Base-by-base conservation (phyloP, 64 coral and sea anemone genomes). In the Porites australiensis region DNA sequence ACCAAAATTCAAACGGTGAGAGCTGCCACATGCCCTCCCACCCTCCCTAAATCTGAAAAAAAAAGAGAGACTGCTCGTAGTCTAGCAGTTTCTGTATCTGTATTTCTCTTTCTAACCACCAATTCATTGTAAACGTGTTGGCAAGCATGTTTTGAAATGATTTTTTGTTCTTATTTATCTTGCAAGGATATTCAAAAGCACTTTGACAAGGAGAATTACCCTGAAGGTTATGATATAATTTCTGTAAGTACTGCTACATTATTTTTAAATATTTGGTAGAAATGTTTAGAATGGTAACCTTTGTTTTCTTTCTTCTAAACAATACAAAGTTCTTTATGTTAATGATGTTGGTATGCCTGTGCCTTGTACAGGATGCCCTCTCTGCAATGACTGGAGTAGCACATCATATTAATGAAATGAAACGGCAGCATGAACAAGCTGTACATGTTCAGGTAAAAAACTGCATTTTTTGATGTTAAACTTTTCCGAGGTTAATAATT, bases 391-490 rank as follows among this genome's bases (percentile, higher is more conserved):
- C 94, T 54, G 94, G 86, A 65, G 94, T 99, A 15, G 98, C 98
- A 44, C 91, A 92, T 21, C 90, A 99, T 66, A 99, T 99, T n/a
- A 99, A 99, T 76, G 98, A 99, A 49, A 99, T 99, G 98, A 99
- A 99, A 66, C 75, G 98, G 44, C 88, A 94, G 14, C 98, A 99
- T 45, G 98, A 99, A 87, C 94, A 77, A 59, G 91, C 90, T 45
- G 87, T 99, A 12, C 98, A 96, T 70, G 82, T 99, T 62, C 98
- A 99, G 98, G 98, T 98, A 90, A 37, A 46, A 12, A 4, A 50
- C 2, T 18, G 27, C 27, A 37, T 37, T 37, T 37, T 37, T 37
- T 37, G 27, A 37, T 37, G 27, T 37, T 37, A 37, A n/a, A 37
- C 27, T 37, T 37, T 37, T 37, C 27, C 27, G 27, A 37, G 27